phyloP scores from a whole-genome alignment of 2,888 invertebrate species.

The Beris chalybata region DNA sequence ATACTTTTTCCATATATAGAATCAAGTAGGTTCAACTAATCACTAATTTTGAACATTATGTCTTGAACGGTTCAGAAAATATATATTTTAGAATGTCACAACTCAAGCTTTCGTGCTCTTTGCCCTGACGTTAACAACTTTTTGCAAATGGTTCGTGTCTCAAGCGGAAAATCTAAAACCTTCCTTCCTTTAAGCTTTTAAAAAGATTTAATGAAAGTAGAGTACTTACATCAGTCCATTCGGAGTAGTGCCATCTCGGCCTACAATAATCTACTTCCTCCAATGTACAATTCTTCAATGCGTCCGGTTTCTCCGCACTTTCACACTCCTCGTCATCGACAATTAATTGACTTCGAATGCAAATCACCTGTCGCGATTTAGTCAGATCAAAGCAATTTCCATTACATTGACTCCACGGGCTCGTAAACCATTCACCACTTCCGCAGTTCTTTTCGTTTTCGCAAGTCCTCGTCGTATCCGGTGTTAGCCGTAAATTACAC shows the following conservation, averaged over 20 bases:
- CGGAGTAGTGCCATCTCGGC: conserved; percentile 63
- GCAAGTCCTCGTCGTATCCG: conserved; percentile 69
- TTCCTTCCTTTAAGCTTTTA: too few species aligned
- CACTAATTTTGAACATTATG: too few species aligned
- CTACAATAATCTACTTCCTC: conserved; percentile 53
- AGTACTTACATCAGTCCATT: conserved; percentile 46
- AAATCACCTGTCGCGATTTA: conserved; percentile 50
- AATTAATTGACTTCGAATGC: conserved; percentile 53
- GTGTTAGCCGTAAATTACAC: conserved; percentile 62
- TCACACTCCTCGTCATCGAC: conserved; percentile 57
- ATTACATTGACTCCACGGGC: conserved; percentile 63
- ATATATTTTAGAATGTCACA: too few species aligned
- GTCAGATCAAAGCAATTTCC: conserved; percentile 56
- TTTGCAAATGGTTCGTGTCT: too few species aligned
- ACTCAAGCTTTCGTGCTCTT: too few species aligned
- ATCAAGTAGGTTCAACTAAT: too few species aligned
- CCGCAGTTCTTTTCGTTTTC: conserved; percentile 69
- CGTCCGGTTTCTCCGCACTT: conserved; percentile 68
- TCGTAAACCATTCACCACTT: conserved; percentile 79
- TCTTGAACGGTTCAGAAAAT: too few species aligned
- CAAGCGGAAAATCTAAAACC: too few species aligned
- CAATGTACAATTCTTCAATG: conserved; percentile 64
- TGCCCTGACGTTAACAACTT: too few species aligned
- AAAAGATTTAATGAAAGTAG: too few species aligned
- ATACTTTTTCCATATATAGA: too few species aligned